These are phyloP conservation scores for Epirrhoe alternata DNA, from an alignment of 2,888 invertebrate species.

Conservation along the genomic window DNA sequence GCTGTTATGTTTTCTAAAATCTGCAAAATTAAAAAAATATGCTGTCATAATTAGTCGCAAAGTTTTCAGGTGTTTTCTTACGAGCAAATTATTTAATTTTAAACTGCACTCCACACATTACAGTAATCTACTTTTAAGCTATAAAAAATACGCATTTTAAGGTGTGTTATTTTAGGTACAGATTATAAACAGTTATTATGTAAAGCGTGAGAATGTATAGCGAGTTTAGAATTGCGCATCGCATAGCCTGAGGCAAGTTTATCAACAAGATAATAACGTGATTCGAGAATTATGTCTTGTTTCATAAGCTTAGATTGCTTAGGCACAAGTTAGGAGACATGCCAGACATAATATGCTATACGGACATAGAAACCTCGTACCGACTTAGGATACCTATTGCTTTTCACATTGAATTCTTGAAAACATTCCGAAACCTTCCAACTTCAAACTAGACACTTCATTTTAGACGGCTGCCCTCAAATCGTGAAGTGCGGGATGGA, in stretches of 20 bases:
- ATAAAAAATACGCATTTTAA: too few relatives aligned
- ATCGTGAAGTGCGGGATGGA: conserved; percentile 62
- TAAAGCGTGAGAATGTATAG: background rate
- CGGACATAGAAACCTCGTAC: too few relatives aligned
- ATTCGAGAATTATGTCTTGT: background rate
- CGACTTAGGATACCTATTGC: too few relatives aligned
- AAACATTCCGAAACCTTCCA: conserved; percentile 5
- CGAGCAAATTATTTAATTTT: too few relatives aligned
- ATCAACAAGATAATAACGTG: background rate
- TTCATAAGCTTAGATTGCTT: background rate
- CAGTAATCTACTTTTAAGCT: too few relatives aligned
- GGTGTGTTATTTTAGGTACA: background rate
- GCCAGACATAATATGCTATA: background rate
- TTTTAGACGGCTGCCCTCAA: conserved; percentile 67
- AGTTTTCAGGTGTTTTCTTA: too few relatives aligned
- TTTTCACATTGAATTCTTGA: background rate
- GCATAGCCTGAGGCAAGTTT: background rate
- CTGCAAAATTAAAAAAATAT: too few relatives aligned
- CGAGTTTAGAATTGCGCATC: background rate
- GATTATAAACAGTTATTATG: background rate
- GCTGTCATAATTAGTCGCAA: too few relatives aligned
- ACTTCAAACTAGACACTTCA: conserved; percentile 28
- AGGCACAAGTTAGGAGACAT: background rate
- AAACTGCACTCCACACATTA: too few relatives aligned
- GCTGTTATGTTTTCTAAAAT: too few relatives aligned